Conservation (phyloP, 2,888 invertebrate species). For the Morpho helenor region DNA sequence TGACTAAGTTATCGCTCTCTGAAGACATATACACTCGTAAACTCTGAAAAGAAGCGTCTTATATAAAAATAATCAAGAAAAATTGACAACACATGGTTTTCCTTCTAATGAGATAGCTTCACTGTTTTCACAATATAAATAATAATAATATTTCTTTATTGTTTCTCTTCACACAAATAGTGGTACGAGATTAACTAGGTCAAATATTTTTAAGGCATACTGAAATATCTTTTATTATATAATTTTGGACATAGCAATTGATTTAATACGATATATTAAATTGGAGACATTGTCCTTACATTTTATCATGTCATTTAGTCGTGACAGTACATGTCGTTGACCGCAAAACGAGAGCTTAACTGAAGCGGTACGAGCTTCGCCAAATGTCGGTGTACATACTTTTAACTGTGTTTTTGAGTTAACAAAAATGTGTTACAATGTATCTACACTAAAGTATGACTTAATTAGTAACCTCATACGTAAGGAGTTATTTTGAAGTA, state of each 20-base stretch:
- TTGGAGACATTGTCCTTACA: conserved; percentile 37
- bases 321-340: conserved; percentile 61
- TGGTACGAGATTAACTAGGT: too few species aligned
- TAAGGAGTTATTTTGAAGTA: too few species aligned
- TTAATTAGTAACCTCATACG: too few species aligned
- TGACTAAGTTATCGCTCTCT: conserved; percentile 76
- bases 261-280: too few species aligned
- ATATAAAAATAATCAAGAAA: conserved; percentile 72
- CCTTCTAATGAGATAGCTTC: conserved; percentile 27
- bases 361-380: conserved; percentile 31
- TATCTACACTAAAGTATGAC: too few species aligned
- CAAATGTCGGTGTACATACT: conserved; percentile 23
- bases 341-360: conserved; percentile 37
- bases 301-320: conserved; percentile 63
- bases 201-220: too few species aligned
- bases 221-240: too few species aligned
- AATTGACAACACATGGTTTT: conserved; percentile 47
- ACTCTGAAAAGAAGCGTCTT: conserved; percentile 63
- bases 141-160: too few species aligned
- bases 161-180: too few species aligned
- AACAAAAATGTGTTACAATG: too few species aligned
- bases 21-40: conserved; percentile 73
- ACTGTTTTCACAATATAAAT: neutral
- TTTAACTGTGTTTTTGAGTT: too few species aligned
- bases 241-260: too few species aligned